These are phyloP conservation scores for Entomobrya multifasciata DNA, from an alignment of 2,888 invertebrate species.

Conservation along the genomic window DNA sequence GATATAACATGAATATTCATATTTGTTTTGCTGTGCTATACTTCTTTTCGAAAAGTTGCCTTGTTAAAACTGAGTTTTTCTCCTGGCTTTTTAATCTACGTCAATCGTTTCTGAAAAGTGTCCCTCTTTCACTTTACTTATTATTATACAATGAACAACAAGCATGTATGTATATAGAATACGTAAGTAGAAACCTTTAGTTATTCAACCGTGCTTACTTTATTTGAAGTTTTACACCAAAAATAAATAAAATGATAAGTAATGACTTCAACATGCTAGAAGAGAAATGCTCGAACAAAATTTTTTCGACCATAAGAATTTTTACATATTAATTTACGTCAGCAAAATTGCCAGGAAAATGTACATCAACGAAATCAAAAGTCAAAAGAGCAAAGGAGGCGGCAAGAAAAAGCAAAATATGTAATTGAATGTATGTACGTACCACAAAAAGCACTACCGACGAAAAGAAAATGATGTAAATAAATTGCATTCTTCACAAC, in stretches of 20 bases:
- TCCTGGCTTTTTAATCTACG: not conserved
- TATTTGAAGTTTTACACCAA: conserved; percentile 10
- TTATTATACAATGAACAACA: not conserved
- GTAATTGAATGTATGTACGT: too few species aligned
- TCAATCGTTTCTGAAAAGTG: conserved; percentile 5
- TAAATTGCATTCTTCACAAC: not conserved
- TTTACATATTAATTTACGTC: conserved; percentile 6
- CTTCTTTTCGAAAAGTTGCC: not conserved
- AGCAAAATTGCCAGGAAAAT: conserved; percentile 26
- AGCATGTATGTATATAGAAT: not conserved
- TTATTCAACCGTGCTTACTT: not conserved
- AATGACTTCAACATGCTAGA: not conserved
- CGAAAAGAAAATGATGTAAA: too few species aligned
- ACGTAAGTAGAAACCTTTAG: not conserved
- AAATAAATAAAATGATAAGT: not conserved
- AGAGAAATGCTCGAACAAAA: conserved; percentile 1
- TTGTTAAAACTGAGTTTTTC: conserved; percentile 14
- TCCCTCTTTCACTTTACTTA: not conserved
- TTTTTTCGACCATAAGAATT: not conserved
- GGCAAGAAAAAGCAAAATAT: not conserved
- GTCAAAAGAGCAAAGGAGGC: not conserved
- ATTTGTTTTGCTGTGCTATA: not conserved
- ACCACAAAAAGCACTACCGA: too few species aligned
- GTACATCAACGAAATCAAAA: not conserved
- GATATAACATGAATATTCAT: not conserved